phyloP scores from a whole-genome alignment of 1,140 invertebrate genomes.

The Aphelenchoides besseyi region DNA sequence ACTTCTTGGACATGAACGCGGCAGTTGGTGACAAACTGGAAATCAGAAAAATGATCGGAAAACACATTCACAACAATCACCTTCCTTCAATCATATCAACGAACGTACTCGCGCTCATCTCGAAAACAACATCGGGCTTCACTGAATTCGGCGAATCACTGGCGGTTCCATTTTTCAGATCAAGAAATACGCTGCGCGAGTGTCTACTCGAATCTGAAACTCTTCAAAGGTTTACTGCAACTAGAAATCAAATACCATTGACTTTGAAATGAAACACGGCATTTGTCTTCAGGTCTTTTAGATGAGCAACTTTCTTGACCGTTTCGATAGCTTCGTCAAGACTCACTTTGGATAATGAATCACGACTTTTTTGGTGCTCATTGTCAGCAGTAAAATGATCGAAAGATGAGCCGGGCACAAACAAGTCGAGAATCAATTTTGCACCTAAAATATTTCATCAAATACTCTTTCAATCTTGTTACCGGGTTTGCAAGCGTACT shows the following conservation, averaged over 20 bases:
- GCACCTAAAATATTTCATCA: conserved; percentile 30
- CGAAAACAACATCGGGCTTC: conserved; percentile 3
- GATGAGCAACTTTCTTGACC: neutral
- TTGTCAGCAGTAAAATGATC: neutral
- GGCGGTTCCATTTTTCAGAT: neutral
- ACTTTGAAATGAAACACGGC: neutral
- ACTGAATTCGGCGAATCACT: neutral
- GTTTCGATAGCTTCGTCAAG: neutral
- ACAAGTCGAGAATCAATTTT: conserved; percentile 80
- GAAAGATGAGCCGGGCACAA: conserved; percentile 71
- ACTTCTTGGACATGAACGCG: conserved; percentile 1
- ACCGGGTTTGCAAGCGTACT: conserved; percentile 79
- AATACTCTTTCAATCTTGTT: conserved; percentile 23
- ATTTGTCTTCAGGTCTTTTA: neutral
- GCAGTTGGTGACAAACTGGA: neutral
- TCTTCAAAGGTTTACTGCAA: neutral
- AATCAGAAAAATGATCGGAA: neutral
- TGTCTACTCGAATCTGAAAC: neutral
- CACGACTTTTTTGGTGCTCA: neutral
- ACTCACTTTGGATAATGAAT: neutral
- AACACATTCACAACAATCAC: neutral
- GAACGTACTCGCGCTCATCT: neutral
- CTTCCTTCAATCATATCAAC: conserved; percentile 6
- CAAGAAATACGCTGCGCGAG: neutral
- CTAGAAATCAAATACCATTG: neutral